Percentiles rank a stretch among this genome's conserved stretches.
phyloP scores from a whole-genome alignment of 30 jellyfish, hydroid and myxozoan genomes.

The Aurelia coerulea region DNA sequence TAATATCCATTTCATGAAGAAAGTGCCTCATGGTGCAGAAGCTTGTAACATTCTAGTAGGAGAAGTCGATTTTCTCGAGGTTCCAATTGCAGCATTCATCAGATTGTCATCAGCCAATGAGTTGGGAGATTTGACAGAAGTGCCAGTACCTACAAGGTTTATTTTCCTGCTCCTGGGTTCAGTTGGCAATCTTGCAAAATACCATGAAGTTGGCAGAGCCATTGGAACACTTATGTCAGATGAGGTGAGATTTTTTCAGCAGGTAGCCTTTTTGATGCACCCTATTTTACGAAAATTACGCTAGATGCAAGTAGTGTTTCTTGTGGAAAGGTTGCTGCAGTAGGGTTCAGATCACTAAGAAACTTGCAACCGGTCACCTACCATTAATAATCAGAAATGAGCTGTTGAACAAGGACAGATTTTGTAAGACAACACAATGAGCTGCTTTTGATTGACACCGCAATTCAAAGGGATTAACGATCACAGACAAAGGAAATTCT shows the following conservation, averaged over 20 bases:
- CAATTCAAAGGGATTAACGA: too few relatives aligned
- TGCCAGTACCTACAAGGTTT: slow-evolving; percentile 95
- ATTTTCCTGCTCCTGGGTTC: slow-evolving; percentile 93
- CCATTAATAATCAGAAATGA: too few relatives aligned
- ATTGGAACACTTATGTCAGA: slow-evolving; percentile 94
- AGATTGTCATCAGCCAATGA: slow-evolving; percentile 79
- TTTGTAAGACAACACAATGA: too few relatives aligned
- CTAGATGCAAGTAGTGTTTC: background rate
- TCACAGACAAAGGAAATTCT: too few relatives aligned
- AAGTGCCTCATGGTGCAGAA: slow-evolving; percentile 93
- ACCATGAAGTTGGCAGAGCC: slow-evolving; percentile 98
- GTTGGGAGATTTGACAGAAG: slow-evolving; percentile 96
- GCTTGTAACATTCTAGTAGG: slow-evolving; percentile 96
- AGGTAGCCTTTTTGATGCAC: background rate
- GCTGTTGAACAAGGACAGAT: too few relatives aligned
- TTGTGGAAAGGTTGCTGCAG: background rate
- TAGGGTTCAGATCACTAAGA: background rate
- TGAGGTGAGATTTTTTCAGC: slow-evolving; percentile 67
- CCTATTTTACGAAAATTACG: background rate
- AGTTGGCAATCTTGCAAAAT: slow-evolving; percentile 68
- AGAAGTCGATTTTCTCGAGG: slow-evolving; percentile 90
- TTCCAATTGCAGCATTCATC: slow-evolving; percentile 89
- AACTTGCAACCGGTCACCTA: too few relatives aligned
- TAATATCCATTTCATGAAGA: slow-evolving; percentile 76
- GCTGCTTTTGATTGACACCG: too few relatives aligned